Evolutionary conservation across 1,140 invertebrate genomes (phyloP).

Genomic region (Bombus sylvicola): DNA sequence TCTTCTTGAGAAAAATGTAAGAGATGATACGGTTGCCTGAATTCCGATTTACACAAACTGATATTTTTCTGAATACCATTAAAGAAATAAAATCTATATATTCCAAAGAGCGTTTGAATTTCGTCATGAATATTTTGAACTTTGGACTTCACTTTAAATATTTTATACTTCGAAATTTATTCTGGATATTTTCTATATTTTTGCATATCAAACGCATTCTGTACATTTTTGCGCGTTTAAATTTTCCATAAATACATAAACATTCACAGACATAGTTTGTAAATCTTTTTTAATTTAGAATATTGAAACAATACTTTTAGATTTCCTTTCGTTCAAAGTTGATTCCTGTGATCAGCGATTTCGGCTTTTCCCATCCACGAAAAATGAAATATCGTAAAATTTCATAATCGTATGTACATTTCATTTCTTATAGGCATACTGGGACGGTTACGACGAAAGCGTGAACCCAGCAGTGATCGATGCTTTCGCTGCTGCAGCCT

Average conservation of each 20-base stretch:
- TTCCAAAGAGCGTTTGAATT: too few species aligned
- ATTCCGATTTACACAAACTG: too few species aligned
- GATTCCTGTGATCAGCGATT: not conserved
- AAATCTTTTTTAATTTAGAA: not conserved
- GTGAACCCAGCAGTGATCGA: conserved; percentile 94
- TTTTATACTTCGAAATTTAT: too few species aligned
- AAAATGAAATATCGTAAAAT: not conserved
- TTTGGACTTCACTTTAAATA: too few species aligned
- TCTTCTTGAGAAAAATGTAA: conserved; percentile 91
- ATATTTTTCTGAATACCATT: too few species aligned
- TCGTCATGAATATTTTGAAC: too few species aligned
- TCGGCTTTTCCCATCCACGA: not conserved
- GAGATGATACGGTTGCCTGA: not conserved
- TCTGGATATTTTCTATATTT: too few species aligned
- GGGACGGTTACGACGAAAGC: conserved; percentile 93
- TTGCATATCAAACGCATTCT: too few species aligned
- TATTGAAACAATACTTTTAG: not conserved
- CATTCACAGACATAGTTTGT: not conserved
- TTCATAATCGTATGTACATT: conserved; percentile 37
- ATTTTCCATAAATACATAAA: too few species aligned
- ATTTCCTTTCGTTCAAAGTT: too few species aligned
- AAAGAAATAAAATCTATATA: too few species aligned
- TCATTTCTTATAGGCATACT: conserved; percentile 87
- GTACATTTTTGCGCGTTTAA: too few species aligned
- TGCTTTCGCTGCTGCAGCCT: conserved; percentile 94